phyloP scores from a whole-genome alignment of 2,797 vertebrate genomes.

The Gallinago solitaria region DNA sequence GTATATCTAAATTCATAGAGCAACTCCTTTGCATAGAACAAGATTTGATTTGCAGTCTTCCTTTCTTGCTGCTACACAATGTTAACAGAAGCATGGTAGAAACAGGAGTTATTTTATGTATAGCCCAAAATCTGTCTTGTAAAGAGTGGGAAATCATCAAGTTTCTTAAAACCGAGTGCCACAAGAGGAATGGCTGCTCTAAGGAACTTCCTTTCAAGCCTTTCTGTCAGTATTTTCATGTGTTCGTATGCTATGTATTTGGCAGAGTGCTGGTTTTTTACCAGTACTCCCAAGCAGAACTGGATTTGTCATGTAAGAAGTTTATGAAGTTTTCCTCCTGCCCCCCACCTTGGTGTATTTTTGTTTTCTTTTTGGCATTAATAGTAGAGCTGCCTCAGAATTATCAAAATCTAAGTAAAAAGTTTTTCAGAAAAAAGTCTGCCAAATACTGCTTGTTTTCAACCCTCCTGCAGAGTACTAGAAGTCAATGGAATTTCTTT shows the following conservation, averaged over 20 bases:
- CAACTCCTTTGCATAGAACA: not conserved
- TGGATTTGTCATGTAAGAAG: not conserved
- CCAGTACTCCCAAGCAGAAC: not conserved
- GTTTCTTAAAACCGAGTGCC: not conserved
- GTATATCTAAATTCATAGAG: not conserved
- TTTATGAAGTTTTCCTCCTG: not conserved
- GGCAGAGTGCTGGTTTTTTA: not conserved
- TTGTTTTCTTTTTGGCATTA: not conserved
- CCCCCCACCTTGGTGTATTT: not conserved
- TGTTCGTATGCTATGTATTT: not conserved
- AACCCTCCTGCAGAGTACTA: not conserved
- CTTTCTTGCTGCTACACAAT: not conserved
- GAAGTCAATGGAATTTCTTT: not conserved
- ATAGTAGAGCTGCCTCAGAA: not conserved
- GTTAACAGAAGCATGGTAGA: not conserved
- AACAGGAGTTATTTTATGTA: not conserved
- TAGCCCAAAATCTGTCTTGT: not conserved
- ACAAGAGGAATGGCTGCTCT: not conserved
- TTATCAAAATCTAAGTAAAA: not conserved
- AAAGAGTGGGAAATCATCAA: not conserved
- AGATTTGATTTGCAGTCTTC: not conserved
- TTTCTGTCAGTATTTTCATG: not conserved
- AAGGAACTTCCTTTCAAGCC: not conserved
- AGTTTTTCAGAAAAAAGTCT: not conserved
- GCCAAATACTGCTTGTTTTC: not conserved